Base-by-base conservation (phyloP, 2,797 vertebrate species). In the Enteromius argenteus region DNA sequence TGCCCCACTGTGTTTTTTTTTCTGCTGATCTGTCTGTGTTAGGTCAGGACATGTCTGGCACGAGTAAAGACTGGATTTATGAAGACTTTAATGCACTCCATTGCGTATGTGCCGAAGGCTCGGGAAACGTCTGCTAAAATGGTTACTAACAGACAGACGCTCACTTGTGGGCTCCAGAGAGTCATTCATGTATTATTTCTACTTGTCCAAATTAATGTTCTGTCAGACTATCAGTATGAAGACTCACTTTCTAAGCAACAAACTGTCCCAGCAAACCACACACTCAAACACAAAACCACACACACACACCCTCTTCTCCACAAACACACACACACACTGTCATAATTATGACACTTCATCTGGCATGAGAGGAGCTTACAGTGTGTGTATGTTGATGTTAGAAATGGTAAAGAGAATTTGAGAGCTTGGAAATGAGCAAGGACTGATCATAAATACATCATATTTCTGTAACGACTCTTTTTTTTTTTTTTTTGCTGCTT, bases 21-120 rank as follows among this genome's bases (percentile, higher is more conserved):
- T 90, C 89, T 91, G 39, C 68, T 83, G 81, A 80, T 86, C 78
- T 68, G 87, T 89, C 91, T 91, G 84, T 92, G 89, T 87, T 66
- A 75, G 89, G 86, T 88, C 88, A 81, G 62, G 66, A 83, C 83
- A 90, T 86, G 92, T 88, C 90, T 89, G 86, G 89, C 91, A 90
- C 87, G 74, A 91, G 91, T 83, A 84, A 86, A 83, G 74, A 62
- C 90, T 84, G 71, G 91, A 95, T 96, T 96, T 95, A 95, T 93
- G 93, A 90, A 80, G 92, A 92, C 84, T 93, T 94, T 95, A 94
- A 93, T 92, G 84, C 90, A 91, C 89, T 89, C 90, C 80, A 87
- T 90, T 93, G 92, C 94, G 92, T 89, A 88, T 88, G 89, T 73
- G 87, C 87, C 81, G 88, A 90, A 88, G 84, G 73, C 73, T 73